Evolutionary conservation across 2,888 invertebrate genomes (phyloP), one percentile per base, ranked within the genome.

Genomic region (Lepidochrysops patricia): DNA sequence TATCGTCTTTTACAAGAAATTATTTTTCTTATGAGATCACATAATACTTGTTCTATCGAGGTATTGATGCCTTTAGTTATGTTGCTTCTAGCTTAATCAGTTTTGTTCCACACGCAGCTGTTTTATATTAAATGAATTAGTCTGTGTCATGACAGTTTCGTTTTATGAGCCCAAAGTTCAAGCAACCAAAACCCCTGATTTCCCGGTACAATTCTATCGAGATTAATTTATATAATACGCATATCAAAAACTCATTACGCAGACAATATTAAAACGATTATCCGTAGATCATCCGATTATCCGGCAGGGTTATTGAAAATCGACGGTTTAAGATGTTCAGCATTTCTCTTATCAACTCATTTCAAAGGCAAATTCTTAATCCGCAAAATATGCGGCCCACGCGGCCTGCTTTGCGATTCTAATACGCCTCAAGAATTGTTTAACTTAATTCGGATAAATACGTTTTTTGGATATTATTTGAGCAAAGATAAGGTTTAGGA

Each of bases 361-460:
- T 82, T 82, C 73, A 82, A 83, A 83, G 77, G 82, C 80, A 82
- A 82, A 83, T 83, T 77, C 73, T 73, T 78, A 80, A 80, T 80
- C 80, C 77, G 65, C 67, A 67, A 75, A 78, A 76, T 79, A 80
- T 79, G 76, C 80, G 64, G 69, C 66, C 71, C 77, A 76, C 78
- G 79, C 74, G 66, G 62, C 68, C 74, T 75, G 71, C 67, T 80
- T 79, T 79, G 80, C 71, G 66, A 76, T 76, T 77, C 79, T 77
- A 80, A 80, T 78, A 62, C 58, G 73, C 73, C 68, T 73, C 69
- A 72, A 71, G 73, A 66, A 65, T 70, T 62, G 50, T 34, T 50
- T 35, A 35, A 50, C 34, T 58, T 61, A 25, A 57, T 61, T 50
- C 50, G 15, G 13, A 57, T 27, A 37, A 52, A 48, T 25, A 48